These are phyloP conservation scores for Melieria crassipennis DNA, from an alignment of 2,888 invertebrate genomes.

Conservation along the genomic window DNA sequence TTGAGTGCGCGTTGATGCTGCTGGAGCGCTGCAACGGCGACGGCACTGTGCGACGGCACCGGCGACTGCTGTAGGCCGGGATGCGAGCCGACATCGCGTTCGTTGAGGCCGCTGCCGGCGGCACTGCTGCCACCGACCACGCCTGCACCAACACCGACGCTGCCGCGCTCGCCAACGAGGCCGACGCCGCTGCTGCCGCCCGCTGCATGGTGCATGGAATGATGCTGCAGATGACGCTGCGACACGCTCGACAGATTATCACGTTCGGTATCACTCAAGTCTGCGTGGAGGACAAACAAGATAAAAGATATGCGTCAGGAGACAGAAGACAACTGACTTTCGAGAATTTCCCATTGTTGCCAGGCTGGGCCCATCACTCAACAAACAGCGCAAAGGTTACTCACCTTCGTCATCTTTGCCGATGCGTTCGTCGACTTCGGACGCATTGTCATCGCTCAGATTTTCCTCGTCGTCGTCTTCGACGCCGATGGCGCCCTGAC, in stretches of 20 bases:
- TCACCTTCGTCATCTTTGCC: slow-evolving; percentile 66
- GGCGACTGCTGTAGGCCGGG: slow-evolving; percentile 66
- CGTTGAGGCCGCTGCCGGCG: slow-evolving; percentile 67
- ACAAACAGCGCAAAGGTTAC: slow-evolving; percentile 43
- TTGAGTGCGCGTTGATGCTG: slow-evolving; percentile 76
- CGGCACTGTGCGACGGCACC: slow-evolving; percentile 43
- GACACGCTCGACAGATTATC: slow-evolving; percentile 63
- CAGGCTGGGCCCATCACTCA: not conserved
- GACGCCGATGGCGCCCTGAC: slow-evolving; percentile 54
- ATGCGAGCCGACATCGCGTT: slow-evolving; percentile 70
- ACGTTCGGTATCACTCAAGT: slow-evolving; percentile 63
- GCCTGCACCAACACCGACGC: slow-evolving; percentile 53
- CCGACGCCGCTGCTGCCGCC: slow-evolving; percentile 68
- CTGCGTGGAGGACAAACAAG: slow-evolving; percentile 43
- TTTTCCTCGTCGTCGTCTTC: slow-evolving; percentile 77
- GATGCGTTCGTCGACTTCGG: slow-evolving; percentile 79
- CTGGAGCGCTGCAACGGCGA: slow-evolving; percentile 61
- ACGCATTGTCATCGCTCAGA: slow-evolving; percentile 83
- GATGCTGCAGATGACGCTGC: slow-evolving; percentile 52
- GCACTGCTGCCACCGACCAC: slow-evolving; percentile 45
- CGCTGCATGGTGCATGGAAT: slow-evolving; percentile 44
- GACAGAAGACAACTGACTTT: slow-evolving; percentile 23
- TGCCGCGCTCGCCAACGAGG: slow-evolving; percentile 67
- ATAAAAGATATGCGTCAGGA: slow-evolving; percentile 23
- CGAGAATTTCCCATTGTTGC: slow-evolving; percentile 24